Evolutionary conservation across 2,797 vertebrate species (phyloP).

Genomic region (Falco naumanni): DNA sequence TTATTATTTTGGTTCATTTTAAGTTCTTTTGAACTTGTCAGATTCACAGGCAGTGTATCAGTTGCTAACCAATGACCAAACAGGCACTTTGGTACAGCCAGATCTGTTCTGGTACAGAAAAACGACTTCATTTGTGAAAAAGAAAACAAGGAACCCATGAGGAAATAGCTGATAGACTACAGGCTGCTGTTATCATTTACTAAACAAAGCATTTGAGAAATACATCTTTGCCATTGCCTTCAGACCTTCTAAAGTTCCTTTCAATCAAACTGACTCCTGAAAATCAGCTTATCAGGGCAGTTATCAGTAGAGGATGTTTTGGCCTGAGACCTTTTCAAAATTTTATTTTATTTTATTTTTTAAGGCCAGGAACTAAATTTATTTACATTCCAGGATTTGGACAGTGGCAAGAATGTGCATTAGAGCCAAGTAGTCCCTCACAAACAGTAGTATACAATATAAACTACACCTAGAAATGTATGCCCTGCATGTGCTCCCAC

Average conservation of each 20-base stretch:
- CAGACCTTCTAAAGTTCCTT: neutral
- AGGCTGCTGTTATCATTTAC: neutral
- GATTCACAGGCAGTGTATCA: neutral
- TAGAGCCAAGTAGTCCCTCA: neutral
- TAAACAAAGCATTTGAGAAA: conserved; percentile 2
- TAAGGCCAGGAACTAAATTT: neutral
- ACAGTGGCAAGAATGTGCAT: neutral
- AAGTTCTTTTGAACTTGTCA: neutral
- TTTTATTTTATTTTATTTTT: neutral
- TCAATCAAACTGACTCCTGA: neutral
- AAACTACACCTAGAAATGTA: neutral
- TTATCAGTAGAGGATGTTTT: neutral
- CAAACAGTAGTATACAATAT: neutral
- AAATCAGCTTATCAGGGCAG: neutral
- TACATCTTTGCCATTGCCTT: neutral
- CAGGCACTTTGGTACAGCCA: neutral
- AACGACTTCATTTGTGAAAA: conserved; percentile 8
- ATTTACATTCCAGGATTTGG: neutral
- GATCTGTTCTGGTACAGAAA: conserved; percentile 1
- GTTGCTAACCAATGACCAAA: neutral
- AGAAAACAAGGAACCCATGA: neutral
- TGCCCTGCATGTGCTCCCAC: neutral
- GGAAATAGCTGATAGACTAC: neutral
- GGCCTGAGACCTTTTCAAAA: neutral
- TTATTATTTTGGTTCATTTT: neutral